Evolutionary conservation across 2,888 invertebrate genomes (phyloP).

Genomic region (Exocentrus adspersus): DNA sequence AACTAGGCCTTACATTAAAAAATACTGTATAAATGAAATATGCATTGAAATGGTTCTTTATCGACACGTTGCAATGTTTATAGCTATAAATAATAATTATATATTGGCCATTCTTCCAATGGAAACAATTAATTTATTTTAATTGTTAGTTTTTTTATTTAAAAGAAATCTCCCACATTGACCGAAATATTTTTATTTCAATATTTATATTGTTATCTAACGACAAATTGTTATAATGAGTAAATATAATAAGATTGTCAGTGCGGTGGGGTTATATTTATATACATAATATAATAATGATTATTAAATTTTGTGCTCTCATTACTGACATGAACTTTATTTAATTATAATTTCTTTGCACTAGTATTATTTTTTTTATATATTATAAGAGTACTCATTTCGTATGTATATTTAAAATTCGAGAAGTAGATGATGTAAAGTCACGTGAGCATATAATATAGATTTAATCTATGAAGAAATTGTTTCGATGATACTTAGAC

Average conservation of each 20-base stretch:
- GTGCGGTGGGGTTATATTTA: slow-evolving; percentile 17
- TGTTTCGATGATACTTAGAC: slow-evolving; percentile 42
- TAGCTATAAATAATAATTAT: slow-evolving; percentile 46
- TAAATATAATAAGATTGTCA: slow-evolving; percentile 3
- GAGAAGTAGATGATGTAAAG: slow-evolving; percentile 46
- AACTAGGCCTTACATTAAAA: slow-evolving; percentile 33
- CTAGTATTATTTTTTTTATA: slow-evolving; percentile 47
- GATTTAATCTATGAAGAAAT: slow-evolving; percentile 48
- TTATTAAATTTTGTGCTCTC: slow-evolving; percentile 24
- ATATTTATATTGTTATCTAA: slow-evolving; percentile 18
- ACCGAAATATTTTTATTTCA: slow-evolving; percentile 13
- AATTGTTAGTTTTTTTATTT: slow-evolving; percentile 30
- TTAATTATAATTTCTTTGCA: slow-evolving; percentile 31
- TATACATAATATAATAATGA: no score
- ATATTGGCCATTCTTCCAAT: slow-evolving; percentile 43
- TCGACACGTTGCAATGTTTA: slow-evolving; percentile 47
- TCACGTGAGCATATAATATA: slow-evolving; percentile 45
- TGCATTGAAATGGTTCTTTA: slow-evolving; percentile 35
- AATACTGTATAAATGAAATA: slow-evolving; percentile 26
- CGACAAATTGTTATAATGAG: background rate
- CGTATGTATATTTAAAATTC: slow-evolving; percentile 45
- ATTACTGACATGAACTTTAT: slow-evolving; percentile 17
- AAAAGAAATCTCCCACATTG: slow-evolving; percentile 28
- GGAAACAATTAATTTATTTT: slow-evolving; percentile 33
- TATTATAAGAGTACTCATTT: slow-evolving; percentile 43